Base-by-base conservation (phyloP, 2,888 invertebrate genomes). In the Himalopsyche japonica region DNA sequence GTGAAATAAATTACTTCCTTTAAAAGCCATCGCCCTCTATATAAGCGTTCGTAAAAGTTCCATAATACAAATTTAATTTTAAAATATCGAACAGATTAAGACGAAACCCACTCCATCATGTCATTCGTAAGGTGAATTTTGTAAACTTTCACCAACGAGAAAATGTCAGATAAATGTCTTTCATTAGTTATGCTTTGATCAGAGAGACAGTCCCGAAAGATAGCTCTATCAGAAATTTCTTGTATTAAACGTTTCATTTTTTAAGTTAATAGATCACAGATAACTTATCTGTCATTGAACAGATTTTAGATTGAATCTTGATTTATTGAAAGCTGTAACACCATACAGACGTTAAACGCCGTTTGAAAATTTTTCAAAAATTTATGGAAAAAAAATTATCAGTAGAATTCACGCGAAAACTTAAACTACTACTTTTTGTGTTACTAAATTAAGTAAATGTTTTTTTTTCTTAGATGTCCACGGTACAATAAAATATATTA, bases 161-260 rank as follows among this genome's bases (percentile, higher is more conserved):
- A 70, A 70, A 27, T 30, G 70, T 70, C 70, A 70, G 70, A 70
- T 70, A 27, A 27, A 70, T 70, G 70, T 27, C 70, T 70, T 70
- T 70, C 70, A 70, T 70, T 70, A 70, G 70, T 70, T 70, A 70
- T 70, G 70, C 70, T 70, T 70, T 70, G 70, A 70, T 70, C 70
- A 70, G 70, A 27, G 70, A 70, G 30, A 70, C 70, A 70, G 70
- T 70, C 70, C 3, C 24, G 4, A 27, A 27, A 70, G 70, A 70
- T 70, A 70, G 70, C 70, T 70, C 27, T 70, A 70, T 70, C 30
- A 5, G 27, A 70, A 70, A 30, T 70, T 70, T 70, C 30, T 70
- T 70, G 70, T 30, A 70, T 70, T 27, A 70, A 70, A 70, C 27
- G 15, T 70, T 27, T 70, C 27, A 70, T 70, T 70, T 70, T 43